A percentile compares a stretch with the other conserved stretches of the same genome.
phyloP scores from a whole-genome alignment of 2,888 invertebrate species.

The Quadroppia sp. region DNA sequence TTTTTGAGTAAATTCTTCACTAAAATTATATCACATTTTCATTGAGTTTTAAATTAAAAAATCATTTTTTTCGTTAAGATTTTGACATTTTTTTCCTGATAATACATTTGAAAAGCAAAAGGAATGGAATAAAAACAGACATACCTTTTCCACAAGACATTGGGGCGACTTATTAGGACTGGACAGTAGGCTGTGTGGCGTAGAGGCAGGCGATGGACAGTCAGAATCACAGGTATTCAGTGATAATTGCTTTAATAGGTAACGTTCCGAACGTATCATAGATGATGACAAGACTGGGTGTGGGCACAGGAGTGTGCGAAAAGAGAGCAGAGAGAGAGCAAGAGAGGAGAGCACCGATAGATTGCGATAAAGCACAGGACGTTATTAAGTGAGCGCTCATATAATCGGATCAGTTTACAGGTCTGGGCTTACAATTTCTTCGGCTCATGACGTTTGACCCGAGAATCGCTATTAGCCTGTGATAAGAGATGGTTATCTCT shows the following conservation, averaged over 20 bases:
- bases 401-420: slow-evolving; percentile 14
- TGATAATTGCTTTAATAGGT: slow-evolving; percentile 31
- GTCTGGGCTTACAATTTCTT: background rate
- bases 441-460: background rate
- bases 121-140: too few relatives aligned
- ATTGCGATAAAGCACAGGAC: too few relatives aligned
- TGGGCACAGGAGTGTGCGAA: too few relatives aligned
- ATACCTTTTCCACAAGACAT: slow-evolving; percentile 3
- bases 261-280: slow-evolving; percentile 26
- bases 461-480: slow-evolving; percentile 14
- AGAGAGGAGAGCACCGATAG: background rate
- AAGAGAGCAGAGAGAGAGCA: background rate
- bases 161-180: slow-evolving; percentile 25
- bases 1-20: too few relatives aligned
- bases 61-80: too few relatives aligned
- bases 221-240: slow-evolving; percentile 28
- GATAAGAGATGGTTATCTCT: slow-evolving; percentile 3
- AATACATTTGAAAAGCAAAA: too few relatives aligned
- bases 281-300: background rate
- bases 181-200: slow-evolving; percentile 7
- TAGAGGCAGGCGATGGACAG: background rate
- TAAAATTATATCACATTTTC: too few relatives aligned
- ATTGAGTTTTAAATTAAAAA: too few relatives aligned
- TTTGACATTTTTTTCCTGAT: too few relatives aligned
- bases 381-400: background rate